phyloP scores from a whole-genome alignment of 1,140 invertebrate genomes.

The Daktulosphaira vitifoliae region DNA sequence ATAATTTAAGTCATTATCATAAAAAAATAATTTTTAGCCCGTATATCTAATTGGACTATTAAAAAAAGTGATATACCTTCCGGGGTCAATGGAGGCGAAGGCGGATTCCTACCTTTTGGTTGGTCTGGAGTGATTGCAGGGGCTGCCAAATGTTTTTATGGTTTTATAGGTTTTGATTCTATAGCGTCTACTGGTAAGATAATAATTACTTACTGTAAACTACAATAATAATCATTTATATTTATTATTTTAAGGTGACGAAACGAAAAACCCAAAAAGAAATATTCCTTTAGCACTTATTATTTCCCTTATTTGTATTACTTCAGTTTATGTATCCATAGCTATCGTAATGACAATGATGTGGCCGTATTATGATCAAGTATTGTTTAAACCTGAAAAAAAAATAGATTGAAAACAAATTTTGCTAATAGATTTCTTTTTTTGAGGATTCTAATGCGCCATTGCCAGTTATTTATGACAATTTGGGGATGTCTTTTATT shows the following conservation, averaged over 20 bases:
- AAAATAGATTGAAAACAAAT: background rate
- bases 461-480: constrained; percentile 70
- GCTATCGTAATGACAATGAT: constrained; percentile 79
- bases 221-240: background rate
- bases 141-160: constrained; percentile 77
- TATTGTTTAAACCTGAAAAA: constrained; percentile 6
- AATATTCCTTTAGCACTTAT: constrained; percentile 86
- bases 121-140: constrained; percentile 68
- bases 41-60: constrained; percentile 60
- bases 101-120: constrained; percentile 77
- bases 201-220: background rate
- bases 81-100: constrained; percentile 50
- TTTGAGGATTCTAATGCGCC: constrained; percentile 49
- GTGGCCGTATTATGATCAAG: constrained; percentile 75
- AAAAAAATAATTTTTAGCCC: constrained; percentile 41
- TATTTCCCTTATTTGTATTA: constrained; percentile 68
- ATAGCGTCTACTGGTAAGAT: constrained; percentile 61
- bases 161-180: constrained; percentile 83
- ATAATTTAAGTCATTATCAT: background rate
- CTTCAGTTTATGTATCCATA: constrained; percentile 78
- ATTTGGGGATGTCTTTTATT: constrained; percentile 65
- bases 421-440: background rate
- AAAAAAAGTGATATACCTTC: constrained; percentile 49
- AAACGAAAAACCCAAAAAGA: constrained; percentile 74
- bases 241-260: constrained; percentile 37